Evolutionary conservation across 2,113 vertebrate species (phyloP), one percentile per base, ranked within the genome.

Genomic region (Varanus komodoensis): DNA sequence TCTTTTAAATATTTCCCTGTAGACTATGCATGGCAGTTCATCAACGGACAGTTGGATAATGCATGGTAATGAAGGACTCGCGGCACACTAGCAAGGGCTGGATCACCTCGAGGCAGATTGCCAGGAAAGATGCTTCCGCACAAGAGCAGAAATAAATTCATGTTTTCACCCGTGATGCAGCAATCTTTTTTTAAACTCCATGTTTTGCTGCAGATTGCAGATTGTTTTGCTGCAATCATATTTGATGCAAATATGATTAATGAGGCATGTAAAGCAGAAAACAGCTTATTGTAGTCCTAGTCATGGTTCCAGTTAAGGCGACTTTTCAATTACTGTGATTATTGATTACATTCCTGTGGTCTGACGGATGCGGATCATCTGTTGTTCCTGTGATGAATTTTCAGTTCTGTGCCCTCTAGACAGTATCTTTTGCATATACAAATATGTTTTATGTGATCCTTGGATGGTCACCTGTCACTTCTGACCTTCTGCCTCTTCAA

Each of bases 1-100:
- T 4, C 54, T 54, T 54, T 54, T 90, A 94, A 90, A 87, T 93
- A 92, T 89, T 92, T 91, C 89, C 81, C 34, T 61, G 38, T 73
- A 50, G 50, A 9, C 34, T 25, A 14, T 34, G 0, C 25, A 88
- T 34, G 27, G 50, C 68, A 79, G 79, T 23, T 19, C 48, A 6
- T 64, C 2, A 12, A 79, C 17, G 23, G 29, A 79, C 29, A 25
- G 19, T 44, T 3, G 38, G 38, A 44, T 44, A 44, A 44, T 44
- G 38, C 38, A 44, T 44, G 38, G 38, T 44, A 44, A 44, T 44
- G 38, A 44, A 44, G 38, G 38, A 44, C 38, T 44, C 38, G 3
- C 38, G 38, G 38, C 38, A 44, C 38, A 44, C 38, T 44, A 44
- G 38, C 92, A 84, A 92, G 14, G n/a, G 15, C 1, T 74, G n/a